Percentiles rank a stretch among this genome's conserved stretches.
phyloP scores from a whole-genome alignment of 2,888 invertebrate genomes.

The Aethes cnicana region DNA sequence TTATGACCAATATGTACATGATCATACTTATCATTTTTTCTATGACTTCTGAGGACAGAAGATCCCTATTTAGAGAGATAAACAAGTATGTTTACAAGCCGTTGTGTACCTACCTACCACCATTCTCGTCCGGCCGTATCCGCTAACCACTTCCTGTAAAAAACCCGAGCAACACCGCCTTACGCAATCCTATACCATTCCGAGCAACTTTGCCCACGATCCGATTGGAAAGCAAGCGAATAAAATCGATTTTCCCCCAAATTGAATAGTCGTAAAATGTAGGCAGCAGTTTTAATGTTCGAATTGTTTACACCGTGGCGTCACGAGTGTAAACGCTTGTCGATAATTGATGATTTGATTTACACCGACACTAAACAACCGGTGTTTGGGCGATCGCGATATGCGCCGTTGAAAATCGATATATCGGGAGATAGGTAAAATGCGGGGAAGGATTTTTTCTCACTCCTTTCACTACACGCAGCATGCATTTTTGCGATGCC shows the following conservation, averaged over 20 bases:
- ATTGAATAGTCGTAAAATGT: constrained; percentile 77
- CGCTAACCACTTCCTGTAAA: constrained; percentile 75
- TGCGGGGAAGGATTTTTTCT: no score
- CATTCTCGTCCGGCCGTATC: constrained; percentile 57
- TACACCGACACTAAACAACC: constrained; percentile 81
- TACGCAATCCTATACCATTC: constrained; percentile 38
- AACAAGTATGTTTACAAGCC: constrained; percentile 50
- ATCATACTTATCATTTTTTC: constrained; percentile 8
- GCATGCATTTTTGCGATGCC: no score
- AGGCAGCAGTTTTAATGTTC: constrained; percentile 75
- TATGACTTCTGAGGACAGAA: constrained; percentile 11
- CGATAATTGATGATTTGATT: constrained; percentile 83
- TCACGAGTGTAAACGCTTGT: constrained; percentile 80
- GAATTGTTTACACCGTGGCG: constrained; percentile 80
- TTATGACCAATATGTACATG: no score
- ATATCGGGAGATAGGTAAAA: constrained; percentile 5
- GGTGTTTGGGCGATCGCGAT: constrained; percentile 74
- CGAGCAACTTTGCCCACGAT: constrained; percentile 69
- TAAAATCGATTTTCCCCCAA: constrained; percentile 82
- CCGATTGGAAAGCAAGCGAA: constrained; percentile 77
- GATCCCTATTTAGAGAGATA: constrained; percentile 31
- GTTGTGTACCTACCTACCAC: constrained; percentile 55
- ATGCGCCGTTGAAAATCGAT: constrained; percentile 62
- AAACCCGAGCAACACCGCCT: constrained; percentile 49
- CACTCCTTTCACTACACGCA: no score